phyloP scores from a whole-genome alignment of 2,113 vertebrate genomes.

The Stictonetta naevosa region DNA sequence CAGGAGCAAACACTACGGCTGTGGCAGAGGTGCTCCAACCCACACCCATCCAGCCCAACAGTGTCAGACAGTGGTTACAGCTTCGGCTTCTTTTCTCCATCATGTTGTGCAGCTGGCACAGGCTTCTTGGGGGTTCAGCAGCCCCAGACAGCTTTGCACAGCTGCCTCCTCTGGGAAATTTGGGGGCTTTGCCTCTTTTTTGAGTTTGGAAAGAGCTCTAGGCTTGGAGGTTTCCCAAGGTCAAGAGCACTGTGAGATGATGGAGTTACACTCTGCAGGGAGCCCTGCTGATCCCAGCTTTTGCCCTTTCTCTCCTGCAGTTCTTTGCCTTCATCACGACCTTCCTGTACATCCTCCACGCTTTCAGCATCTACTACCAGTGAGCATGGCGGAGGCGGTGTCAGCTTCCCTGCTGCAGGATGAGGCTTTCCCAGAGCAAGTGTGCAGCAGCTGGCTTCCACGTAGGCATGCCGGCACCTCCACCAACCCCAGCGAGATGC shows the following conservation, averaged over 20 bases:
- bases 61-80: background rate
- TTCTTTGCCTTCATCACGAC: slow-evolving; percentile 50
- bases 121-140: background rate
- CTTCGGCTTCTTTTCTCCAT: background rate
- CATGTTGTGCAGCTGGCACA: fast-evolving
- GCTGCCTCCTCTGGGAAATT: background rate
- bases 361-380: slow-evolving; percentile 68
- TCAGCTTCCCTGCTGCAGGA: background rate
- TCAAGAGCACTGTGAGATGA: background rate
- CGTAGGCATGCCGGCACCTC: too few relatives aligned
- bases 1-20: background rate
- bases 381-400: background rate
- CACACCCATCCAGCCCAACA: background rate
- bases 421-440: fast-evolving
- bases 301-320: background rate
- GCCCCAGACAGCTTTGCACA: fast-evolving
- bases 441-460: background rate
- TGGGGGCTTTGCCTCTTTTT: background rate
- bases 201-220: background rate
- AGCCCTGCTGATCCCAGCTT: background rate
- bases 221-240: background rate
- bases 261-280: background rate
- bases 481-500: fast-evolving
- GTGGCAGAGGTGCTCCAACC: background rate
- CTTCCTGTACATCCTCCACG: slow-evolving; percentile 57